Base-by-base conservation (phyloP, 2,113 vertebrate genomes). In the Mandrillus leucophaeus region DNA sequence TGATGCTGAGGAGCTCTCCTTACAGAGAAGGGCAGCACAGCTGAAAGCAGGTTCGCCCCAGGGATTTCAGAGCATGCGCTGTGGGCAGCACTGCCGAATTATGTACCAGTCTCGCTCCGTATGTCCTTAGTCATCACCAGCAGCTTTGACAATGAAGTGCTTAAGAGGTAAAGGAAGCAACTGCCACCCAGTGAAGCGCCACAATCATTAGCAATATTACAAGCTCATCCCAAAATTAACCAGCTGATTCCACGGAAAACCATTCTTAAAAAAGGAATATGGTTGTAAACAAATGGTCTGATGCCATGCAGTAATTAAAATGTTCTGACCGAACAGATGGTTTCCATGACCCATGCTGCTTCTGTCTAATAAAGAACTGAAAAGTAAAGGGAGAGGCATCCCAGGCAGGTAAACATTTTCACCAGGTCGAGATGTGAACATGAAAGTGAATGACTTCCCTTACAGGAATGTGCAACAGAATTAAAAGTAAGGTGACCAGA, bases 1-100 rank as follows among this genome's bases (percentile, higher is more conserved):
- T 32, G 78, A 25, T 43, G 2, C 35, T 2, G n/a, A 93, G 4
- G 22, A 70, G 45, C 40, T 87, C 52, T 87, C 72, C 50, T 20
- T 22, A 50, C 0, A 43, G 23, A 50, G 38, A 59, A 52, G 1
- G 50, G 22, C 20, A 27, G 57, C 55, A 68, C n/a, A 16, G 59
- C 72, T 61, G 61, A 5, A 9, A 75, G 81, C 0, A 6, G 9
- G 32, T 38, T 20, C 14, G 45, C 79, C 83, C 66, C 10, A 9
- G 0, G 18, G 30, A 20, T 17, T 5, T 0, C 3, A 13, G n/a
- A 23, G 25, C 1, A 0, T 1, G 64, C 4, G 3, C 43, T 16
- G 30, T 22, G 16, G 5, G 52, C 32, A 18, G 66, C 35, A 25
- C 79, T 68, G 73, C 8, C 8, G 64, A 68, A 3, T 9, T 50